These are phyloP conservation scores for Amphiprion percula DNA, from an alignment of 2,113 vertebrate genomes.

Conservation along the genomic window DNA sequence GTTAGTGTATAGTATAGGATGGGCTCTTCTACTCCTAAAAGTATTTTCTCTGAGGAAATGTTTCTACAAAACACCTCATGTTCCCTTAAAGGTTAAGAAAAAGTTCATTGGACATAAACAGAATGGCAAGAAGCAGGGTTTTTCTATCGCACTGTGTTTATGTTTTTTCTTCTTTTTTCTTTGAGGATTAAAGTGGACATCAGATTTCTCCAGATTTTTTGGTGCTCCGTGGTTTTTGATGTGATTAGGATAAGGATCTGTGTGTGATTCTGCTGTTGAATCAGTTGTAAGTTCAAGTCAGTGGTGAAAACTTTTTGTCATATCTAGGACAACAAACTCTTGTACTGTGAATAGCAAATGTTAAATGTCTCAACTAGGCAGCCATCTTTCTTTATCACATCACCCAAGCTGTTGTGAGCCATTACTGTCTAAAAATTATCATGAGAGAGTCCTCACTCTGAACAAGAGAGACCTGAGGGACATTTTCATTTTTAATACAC, in stretches of 20 bases:
- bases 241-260: conserved; percentile 36
- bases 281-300: conserved; percentile 2
- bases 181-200: conserved; percentile 18
- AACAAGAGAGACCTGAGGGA: conserved; percentile 14
- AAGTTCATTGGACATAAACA: too few species aligned
- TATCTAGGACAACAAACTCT: conserved; percentile 65
- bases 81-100: too few species aligned
- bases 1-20: too few species aligned
- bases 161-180: background rate
- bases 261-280: conserved; percentile 18
- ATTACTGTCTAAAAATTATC: conserved; percentile 47
- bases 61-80: too few species aligned
- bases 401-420: conserved; percentile 41
- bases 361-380: conserved; percentile 56
- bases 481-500: conserved; percentile 26
- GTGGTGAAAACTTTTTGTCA: conserved; percentile 59
- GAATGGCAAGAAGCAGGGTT: too few species aligned
- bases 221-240: conserved; percentile 5
- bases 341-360: conserved; percentile 58
- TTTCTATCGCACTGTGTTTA: background rate
- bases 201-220: background rate
- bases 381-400: conserved; percentile 60
- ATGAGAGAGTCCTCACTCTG: conserved; percentile 31
- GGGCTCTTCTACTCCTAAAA: too few species aligned
- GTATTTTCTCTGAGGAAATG: too few species aligned